Base-by-base conservation (phyloP, 1,140 invertebrate species). In the Prorops nasuta region DNA sequence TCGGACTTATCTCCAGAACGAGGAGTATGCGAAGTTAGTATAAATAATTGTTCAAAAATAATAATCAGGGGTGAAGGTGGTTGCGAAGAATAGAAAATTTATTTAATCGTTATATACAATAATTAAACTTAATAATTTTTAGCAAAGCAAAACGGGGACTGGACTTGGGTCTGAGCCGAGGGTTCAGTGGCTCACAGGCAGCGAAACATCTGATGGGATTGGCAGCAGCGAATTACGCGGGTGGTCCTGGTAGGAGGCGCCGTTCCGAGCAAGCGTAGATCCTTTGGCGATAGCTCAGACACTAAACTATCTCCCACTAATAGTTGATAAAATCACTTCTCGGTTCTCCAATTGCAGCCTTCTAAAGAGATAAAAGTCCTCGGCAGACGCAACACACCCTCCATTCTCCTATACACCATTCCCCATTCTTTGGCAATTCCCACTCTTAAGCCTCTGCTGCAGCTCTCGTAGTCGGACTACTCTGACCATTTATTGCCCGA, bases 171-270 rank as follows among this genome's bases (percentile, higher is more conserved):
- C 76, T 95, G 35, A 88, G 83, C 49, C 87, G 92, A 22, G 91
- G 91, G 3, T 94, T 90, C 72, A 93, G 90, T 31, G 92, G 91
- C 0, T 88, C 89, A 18, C 86, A 93, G 63, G 88, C 92, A 35
- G 91, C 90, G 60, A 93, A 93, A 73, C 91, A 94, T 71, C 79
- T 93, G 58, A 91, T 95, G 87, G 92, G 90, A 1, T 69, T 92
- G 34, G 87, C 90, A 35, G 88, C 90, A 1, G 90, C 91, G 54
- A 91, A 90, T 73, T 92, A 85, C 73, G 88, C 91, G n/a, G 86
- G 86, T 6, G 91, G 91, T 7, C 91, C 91, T 3, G 90, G 90
- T 47, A 84, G 90, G 72, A 89, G 87, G 84, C 84, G 89, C 62
- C 85, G 90, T 39, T 84, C 83, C 36, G 81, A 80, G 49, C 66